These are phyloP conservation scores for Dinomys branickii DNA, from an alignment of 2,113 vertebrate species.

Conservation along the genomic window DNA sequence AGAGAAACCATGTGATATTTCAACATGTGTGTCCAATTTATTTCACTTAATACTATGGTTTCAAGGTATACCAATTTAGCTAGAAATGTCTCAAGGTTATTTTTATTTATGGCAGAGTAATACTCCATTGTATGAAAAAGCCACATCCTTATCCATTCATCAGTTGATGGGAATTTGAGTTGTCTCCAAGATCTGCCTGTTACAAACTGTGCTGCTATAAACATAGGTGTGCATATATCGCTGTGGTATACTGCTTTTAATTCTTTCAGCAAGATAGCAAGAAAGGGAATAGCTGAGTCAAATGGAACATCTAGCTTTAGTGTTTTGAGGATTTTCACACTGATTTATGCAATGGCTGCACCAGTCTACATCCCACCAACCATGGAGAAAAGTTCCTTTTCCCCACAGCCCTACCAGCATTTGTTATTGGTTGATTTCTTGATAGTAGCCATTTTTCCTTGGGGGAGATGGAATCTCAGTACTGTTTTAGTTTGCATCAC, in stretches of 20 bases:
- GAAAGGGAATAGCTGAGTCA: neutral
- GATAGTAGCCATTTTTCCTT: neutral
- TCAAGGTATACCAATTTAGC: neutral
- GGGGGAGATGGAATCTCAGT: neutral
- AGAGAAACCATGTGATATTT: neutral
- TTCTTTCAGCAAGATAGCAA: neutral
- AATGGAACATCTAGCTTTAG: neutral
- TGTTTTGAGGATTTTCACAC: neutral
- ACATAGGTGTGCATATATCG: neutral
- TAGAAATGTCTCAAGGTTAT: neutral
- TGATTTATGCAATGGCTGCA: neutral
- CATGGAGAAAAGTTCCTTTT: neutral
- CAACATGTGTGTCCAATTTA: neutral
- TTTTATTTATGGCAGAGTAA: too few species aligned
- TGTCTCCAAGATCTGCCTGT: neutral
- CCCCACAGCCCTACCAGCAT: neutral
- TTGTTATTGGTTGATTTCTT: neutral
- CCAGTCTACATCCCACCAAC: neutral
- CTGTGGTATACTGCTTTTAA: neutral
- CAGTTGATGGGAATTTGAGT: neutral
- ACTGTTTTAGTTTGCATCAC: neutral
- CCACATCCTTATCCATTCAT: neutral
- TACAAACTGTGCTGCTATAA: neutral
- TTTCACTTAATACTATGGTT: neutral
- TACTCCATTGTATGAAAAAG: neutral